These are phyloP conservation scores for Laterallus jamaicensis DNA, from an alignment of 2,113 vertebrate species.

Conservation along the genomic window DNA sequence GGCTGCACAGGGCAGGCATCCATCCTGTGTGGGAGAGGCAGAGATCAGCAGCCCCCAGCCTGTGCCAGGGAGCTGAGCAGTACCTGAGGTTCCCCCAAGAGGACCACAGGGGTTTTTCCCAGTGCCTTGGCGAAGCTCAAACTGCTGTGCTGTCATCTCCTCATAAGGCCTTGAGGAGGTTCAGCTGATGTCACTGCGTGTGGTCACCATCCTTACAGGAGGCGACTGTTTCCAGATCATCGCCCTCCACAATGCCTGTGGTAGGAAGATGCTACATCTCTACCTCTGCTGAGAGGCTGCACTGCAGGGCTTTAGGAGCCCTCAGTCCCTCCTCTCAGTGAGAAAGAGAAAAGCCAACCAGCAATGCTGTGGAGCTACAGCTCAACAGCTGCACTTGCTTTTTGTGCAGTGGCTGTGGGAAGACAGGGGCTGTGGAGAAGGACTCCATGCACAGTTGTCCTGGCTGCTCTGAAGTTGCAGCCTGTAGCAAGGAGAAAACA, in stretches of 20 bases:
- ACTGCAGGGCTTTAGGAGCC: background rate
- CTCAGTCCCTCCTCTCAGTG: background rate
- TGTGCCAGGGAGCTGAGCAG: background rate
- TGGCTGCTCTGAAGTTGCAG: background rate
- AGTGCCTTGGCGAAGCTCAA: background rate
- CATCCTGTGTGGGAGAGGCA: background rate
- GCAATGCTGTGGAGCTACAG: background rate
- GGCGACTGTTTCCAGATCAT: background rate
- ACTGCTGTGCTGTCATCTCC: background rate
- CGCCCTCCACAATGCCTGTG: background rate
- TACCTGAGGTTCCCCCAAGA: background rate
- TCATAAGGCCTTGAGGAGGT: background rate
- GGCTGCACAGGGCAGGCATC: background rate
- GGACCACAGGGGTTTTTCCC: background rate
- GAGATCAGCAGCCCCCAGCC: background rate
- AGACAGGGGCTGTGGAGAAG: background rate
- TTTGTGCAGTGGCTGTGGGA: background rate
- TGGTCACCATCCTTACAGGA: background rate
- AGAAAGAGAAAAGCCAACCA: background rate
- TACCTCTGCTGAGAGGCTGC: background rate
- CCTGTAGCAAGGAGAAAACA: background rate
- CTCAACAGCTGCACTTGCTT: background rate
- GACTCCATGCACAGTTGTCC: background rate
- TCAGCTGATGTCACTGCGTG: background rate
- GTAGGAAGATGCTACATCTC: background rate